Base-by-base conservation (phyloP, 2,113 vertebrate species). In the Vidua macroura region DNA sequence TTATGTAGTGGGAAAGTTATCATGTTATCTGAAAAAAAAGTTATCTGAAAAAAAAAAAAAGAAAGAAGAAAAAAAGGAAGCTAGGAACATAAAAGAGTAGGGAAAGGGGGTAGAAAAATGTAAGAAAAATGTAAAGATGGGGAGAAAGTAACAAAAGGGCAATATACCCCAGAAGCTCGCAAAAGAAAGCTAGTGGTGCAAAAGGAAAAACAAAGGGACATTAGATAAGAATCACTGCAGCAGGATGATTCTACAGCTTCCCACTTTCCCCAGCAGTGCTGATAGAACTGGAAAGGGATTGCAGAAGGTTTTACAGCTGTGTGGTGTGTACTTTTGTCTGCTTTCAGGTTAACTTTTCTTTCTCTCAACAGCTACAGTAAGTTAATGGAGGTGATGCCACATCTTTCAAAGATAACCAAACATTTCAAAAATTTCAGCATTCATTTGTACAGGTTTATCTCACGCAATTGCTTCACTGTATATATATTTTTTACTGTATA, bases 151-250 rank as follows among this genome's bases (percentile, higher is more conserved):
- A 31, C 5, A 10, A 68, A 81, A 81, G 6, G 15, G 11, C 1
- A 4, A 4, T 62, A 24, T 30, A 35, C 2, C 1, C 2, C 15
- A 43, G 56, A 59, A 68, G 11, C 43, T 48, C 8, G 1, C 21
- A 53, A 86, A 41, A 67, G 31, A 74, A 76, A 76, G n/a, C 39
- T 35, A 20, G 20, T 51, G 28, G 15, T 55, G 31, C 20, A 55
- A 93, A 67, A 80, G 17, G 9, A 48, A 76, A 83, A 53, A 9
- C 9, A 63, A 59, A 48, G 27, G 22, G 15, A 24, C 6, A 13
- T 18, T 35, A 51, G 5, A 39, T 59, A 72, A 75, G 28, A 76
- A 48, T 76, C 39, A 58, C 7, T 86, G 51, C 1, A 5, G 27
- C 23, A 59, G 6, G 62, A 22, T 25, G 24, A 37, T 76, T 84